Conservation (phyloP, 2,113 vertebrate species). For the Nothobranchius furzeri region DNA sequence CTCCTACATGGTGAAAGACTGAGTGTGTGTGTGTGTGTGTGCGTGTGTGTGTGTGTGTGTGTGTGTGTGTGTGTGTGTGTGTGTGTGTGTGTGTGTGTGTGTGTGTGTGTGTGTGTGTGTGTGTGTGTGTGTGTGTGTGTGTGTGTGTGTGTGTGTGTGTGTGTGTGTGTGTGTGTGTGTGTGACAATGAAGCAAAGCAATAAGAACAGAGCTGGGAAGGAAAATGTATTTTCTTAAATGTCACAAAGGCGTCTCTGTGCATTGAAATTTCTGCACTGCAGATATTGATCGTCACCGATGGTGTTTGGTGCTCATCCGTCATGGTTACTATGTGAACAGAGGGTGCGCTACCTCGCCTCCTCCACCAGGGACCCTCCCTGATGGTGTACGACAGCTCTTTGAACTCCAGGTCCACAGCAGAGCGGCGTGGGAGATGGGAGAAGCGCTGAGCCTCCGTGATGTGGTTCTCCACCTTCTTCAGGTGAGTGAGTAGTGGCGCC, state of each 20-base stretch:
- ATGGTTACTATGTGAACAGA: slow-evolving; percentile 24
- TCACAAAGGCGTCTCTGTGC: slow-evolving; percentile 29
- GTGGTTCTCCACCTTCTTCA: slow-evolving; percentile 99
- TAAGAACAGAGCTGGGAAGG: neutral
- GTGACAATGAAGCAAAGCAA: slow-evolving; percentile 17
- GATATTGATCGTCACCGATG: slow-evolving; percentile 48
- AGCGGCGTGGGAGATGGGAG: slow-evolving; percentile 94
- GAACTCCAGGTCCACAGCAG: slow-evolving; percentile 94
- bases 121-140: neutral
- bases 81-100: no score
- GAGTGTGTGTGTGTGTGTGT: slow-evolving; percentile 1
- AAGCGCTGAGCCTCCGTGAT: slow-evolving; percentile 97
- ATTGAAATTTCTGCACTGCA: slow-evolving; percentile 27
- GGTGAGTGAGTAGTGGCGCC: slow-evolving; percentile 88
- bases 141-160: no score
- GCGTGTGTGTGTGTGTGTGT: no score
- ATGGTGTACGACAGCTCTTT: slow-evolving; percentile 94
- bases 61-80: neutral
- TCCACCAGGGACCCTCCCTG: slow-evolving; percentile 95
- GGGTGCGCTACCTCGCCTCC: slow-evolving; percentile 86
- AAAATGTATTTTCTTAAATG: slow-evolving; percentile 18
- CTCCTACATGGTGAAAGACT: slow-evolving; percentile 37
- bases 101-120: neutral
- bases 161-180: neutral
- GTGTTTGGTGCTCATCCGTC: slow-evolving; percentile 41